A percentile compares a stretch with the other conserved stretches of the same genome.
Conservation (phyloP, 2,113 vertebrate species). For the Pandion haliaetus region DNA sequence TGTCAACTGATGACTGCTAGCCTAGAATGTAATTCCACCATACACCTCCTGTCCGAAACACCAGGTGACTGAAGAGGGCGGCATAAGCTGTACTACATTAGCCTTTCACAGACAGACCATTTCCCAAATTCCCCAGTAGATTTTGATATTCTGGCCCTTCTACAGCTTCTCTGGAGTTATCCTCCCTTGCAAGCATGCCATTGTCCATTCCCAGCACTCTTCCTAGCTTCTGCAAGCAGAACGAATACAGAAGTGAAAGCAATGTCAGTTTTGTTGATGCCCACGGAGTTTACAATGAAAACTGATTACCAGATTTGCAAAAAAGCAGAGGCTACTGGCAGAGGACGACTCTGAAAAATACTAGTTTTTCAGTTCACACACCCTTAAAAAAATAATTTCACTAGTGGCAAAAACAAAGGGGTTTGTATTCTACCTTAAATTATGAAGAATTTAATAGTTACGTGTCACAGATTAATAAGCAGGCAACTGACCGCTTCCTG, state of each 20-base stretch:
- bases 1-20: background rate
- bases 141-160: background rate
- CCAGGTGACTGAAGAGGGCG: background rate
- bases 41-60: background rate
- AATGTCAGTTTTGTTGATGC: background rate
- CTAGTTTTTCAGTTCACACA: background rate
- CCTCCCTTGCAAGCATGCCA: background rate
- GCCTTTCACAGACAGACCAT: background rate
- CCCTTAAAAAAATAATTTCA: background rate
- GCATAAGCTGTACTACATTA: background rate
- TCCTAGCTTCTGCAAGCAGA: background rate
- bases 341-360: background rate
- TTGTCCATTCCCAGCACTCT: background rate
- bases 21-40: background rate
- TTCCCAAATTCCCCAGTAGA: background rate
- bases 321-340: background rate
- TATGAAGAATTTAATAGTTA: background rate
- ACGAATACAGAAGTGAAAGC: background rate
- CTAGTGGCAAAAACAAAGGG: background rate
- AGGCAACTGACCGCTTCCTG: background rate
- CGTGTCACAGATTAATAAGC: fast-evolving
- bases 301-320: background rate
- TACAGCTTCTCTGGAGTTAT: background rate
- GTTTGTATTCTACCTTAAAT: background rate
- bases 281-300: background rate